phyloP scores from a whole-genome alignment of 2,888 invertebrate species.

The Calameuta filiformis region DNA sequence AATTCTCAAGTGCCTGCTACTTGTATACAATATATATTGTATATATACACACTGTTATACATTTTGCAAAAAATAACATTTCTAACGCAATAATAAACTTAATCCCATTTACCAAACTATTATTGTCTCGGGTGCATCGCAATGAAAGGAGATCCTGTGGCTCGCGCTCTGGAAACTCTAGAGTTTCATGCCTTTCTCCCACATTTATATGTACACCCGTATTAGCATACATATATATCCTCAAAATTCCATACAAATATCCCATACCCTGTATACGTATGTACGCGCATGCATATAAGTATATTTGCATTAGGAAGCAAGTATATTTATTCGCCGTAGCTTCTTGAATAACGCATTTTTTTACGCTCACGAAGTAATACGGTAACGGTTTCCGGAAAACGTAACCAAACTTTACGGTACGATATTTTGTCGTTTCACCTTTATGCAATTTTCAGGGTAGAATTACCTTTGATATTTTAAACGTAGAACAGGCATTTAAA shows the following conservation, averaged over 20 bases:
- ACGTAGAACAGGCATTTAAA: not conserved
- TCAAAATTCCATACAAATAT: not conserved
- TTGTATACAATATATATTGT: not conserved
- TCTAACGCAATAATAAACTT: not conserved
- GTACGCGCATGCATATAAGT: not conserved
- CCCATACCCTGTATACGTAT: not conserved
- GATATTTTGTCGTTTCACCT: not conserved
- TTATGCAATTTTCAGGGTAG: not conserved
- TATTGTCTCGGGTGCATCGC: conserved; percentile 2
- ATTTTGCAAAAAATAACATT: not conserved
- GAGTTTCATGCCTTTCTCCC: conserved; percentile 2
- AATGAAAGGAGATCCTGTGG: conserved; percentile 6
- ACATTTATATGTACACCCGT: not conserved
- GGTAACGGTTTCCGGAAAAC: not conserved
- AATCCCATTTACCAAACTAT: conserved; percentile 10
- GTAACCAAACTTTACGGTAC: not conserved
- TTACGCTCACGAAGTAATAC: not conserved
- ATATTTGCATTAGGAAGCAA: not conserved
- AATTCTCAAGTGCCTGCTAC: not conserved
- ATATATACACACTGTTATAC: not conserved
- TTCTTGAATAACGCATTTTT: not conserved
- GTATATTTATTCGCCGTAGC: not conserved
- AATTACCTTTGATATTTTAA: not conserved
- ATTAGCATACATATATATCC: not conserved
- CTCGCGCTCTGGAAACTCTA: conserved; percentile 1